phyloP scores from a whole-genome alignment of 1,140 invertebrate genomes.

The Atta colombica region DNA sequence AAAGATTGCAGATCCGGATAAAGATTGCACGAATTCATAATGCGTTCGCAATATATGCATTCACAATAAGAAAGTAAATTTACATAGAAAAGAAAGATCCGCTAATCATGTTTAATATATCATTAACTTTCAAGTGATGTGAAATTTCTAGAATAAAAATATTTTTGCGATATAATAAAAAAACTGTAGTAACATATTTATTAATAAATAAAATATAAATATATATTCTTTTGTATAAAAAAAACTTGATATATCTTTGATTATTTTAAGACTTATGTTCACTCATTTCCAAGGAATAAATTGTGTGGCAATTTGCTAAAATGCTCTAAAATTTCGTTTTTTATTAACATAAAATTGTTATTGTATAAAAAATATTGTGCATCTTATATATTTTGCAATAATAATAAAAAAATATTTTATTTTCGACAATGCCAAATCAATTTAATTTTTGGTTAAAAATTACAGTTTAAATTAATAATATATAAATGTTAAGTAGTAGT shows the following conservation, averaged over 20 bases:
- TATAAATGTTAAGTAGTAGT: too few species aligned
- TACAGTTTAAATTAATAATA: too few species aligned
- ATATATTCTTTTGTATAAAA: conserved; percentile 12
- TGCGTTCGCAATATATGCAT: neutral
- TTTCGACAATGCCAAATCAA: too few species aligned
- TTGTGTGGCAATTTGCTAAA: too few species aligned
- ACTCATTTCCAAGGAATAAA: too few species aligned
- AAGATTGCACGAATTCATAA: neutral
- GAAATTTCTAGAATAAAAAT: neutral
- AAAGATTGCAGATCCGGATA: conserved; percentile 13
- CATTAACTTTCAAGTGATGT: neutral
- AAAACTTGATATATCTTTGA: neutral
- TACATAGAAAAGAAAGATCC: conserved; percentile 17
- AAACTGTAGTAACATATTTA: neutral
- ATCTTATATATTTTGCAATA: too few species aligned
- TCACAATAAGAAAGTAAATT: conserved; percentile 30
- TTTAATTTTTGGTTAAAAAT: too few species aligned
- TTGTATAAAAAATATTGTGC: too few species aligned
- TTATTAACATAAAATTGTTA: too few species aligned
- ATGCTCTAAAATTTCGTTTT: too few species aligned
- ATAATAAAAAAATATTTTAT: too few species aligned
- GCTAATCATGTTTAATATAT: conserved; percentile 28
- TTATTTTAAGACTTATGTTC: neutral
- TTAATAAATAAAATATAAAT: neutral
- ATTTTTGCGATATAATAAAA: neutral